These are phyloP conservation scores for Tiliacea aurago DNA, from an alignment of 2,888 invertebrate species.

Conservation along the genomic window DNA sequence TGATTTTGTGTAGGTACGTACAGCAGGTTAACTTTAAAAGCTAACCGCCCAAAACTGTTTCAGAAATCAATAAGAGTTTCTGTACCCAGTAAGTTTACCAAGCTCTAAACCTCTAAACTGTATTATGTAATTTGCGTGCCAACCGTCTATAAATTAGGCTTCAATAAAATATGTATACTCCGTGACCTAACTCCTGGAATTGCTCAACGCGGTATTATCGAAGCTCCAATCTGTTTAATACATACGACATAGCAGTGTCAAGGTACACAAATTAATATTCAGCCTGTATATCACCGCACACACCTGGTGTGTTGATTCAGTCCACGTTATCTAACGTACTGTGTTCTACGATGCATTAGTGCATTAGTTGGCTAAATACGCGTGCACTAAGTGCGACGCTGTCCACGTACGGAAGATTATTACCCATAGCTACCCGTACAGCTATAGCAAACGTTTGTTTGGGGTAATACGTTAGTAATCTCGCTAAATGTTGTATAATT, in stretches of 20 bases:
- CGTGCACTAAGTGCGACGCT: slow-evolving; percentile 45
- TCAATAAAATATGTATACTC: slow-evolving; percentile 57
- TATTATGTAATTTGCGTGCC: slow-evolving; percentile 48
- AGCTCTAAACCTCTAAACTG: slow-evolving; percentile 33
- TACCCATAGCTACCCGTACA: slow-evolving; percentile 17
- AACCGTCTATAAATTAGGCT: slow-evolving; percentile 50
- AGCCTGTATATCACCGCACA: slow-evolving; percentile 76
- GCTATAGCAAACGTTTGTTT: slow-evolving; percentile 39
- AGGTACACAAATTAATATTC: slow-evolving; percentile 87
- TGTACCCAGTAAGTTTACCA: slow-evolving; percentile 22
- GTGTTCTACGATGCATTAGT: slow-evolving; percentile 76
- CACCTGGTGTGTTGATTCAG: slow-evolving; percentile 86
- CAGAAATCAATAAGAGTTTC: slow-evolving; percentile 19
- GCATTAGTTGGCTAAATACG: slow-evolving; percentile 65
- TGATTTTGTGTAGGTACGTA: not conserved
- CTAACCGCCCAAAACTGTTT: not conserved
- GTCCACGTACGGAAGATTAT: slow-evolving; percentile 60
- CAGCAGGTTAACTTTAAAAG: not conserved
- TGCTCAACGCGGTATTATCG: slow-evolving; percentile 52
- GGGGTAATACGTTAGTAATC: slow-evolving; percentile 53
- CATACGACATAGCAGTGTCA: slow-evolving; percentile 70
- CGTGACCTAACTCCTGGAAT: slow-evolving; percentile 52
- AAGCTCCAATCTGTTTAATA: slow-evolving; percentile 60
- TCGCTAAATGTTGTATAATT: slow-evolving; percentile 47
- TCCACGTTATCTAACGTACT: slow-evolving; percentile 79